Percentiles rank a stretch among this genome's conserved stretches.
phyloP scores from a whole-genome alignment of 1,140 invertebrate species.

The Bombus balteatus region DNA sequence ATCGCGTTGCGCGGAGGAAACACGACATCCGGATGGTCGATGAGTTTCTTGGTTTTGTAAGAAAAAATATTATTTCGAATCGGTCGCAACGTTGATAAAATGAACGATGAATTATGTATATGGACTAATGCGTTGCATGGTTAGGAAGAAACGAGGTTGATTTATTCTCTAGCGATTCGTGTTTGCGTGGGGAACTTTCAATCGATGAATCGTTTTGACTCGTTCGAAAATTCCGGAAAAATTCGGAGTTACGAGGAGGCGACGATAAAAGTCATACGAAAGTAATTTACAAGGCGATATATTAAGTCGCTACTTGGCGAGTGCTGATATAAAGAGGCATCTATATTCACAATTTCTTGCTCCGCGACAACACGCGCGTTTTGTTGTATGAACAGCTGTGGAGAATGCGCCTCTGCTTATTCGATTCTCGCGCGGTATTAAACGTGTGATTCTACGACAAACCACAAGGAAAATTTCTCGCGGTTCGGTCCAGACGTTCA shows the following conservation, averaged over 20 bases:
- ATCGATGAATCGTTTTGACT: neutral
- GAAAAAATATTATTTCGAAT: neutral
- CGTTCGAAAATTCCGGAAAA: neutral
- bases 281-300: slow-evolving; percentile 56
- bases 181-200: neutral
- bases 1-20: neutral
- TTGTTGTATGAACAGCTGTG: slow-evolving; percentile 64
- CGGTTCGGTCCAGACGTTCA: neutral
- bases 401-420: slow-evolving; percentile 37
- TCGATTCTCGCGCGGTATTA: neutral
- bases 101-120: neutral
- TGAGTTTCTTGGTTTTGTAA: neutral
- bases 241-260: neutral
- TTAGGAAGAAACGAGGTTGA: neutral
- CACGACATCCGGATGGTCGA: neutral
- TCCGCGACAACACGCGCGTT: slow-evolving; percentile 8
- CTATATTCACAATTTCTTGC: slow-evolving; percentile 45
- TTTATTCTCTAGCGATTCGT: neutral
- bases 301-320: slow-evolving; percentile 44
- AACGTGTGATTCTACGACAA: slow-evolving; percentile 19
- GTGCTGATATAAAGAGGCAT: slow-evolving; percentile 38
- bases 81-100: neutral
- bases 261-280: slow-evolving; percentile 6
- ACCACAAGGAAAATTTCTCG: slow-evolving; percentile 34
- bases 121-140: neutral